Base-by-base conservation (phyloP, 2,797 vertebrate species). In the Ctenosaura bakeri region DNA sequence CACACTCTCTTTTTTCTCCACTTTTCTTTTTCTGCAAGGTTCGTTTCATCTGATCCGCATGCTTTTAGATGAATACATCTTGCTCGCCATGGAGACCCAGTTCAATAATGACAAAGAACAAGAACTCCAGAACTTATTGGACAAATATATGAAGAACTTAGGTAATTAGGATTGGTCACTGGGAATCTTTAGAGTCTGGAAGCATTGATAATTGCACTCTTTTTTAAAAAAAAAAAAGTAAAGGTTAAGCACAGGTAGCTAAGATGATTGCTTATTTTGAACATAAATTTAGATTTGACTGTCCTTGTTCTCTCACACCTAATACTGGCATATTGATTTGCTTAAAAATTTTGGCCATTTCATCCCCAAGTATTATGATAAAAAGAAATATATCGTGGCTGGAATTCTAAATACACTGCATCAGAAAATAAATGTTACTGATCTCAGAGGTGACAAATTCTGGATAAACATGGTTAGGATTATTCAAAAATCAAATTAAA, bases 21-120 rank as follows among this genome's bases (percentile, higher is more conserved):
- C 90, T 91, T 91, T 79, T 91, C 92, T 95, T 88, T 64, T 92
- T 90, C 35, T 91, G 66, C 93, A 96, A 99, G 99, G 99, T 90
- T 99, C 99, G 91, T 99, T 99, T 97, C 99, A 99, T 95, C 97
- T 99, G 96, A 99, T 99, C 94, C 96, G 99, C 94, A 99, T 99
- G 99, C 98, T 99, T 93, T 94, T 99, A n/a, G 99, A 99, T 90
- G 99, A 99, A 94, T 99, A 99, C 96, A 99, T 99, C 96, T 97
- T 99, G 89, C 92, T 99, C 35, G 99, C 99, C 83, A 98, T 99
- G 96, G 99, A 99, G 96, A 99, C 99, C 24, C 99, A 99, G 94
- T 99, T 99, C 97, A 99, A 99, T 96, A 99, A 99, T 32, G 98
- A 99, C 97, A 99, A 99, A 97, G 99, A 99, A 95, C 99, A 99